phyloP scores from a whole-genome alignment of 2,113 vertebrate species.

The Mobula hypostoma region DNA sequence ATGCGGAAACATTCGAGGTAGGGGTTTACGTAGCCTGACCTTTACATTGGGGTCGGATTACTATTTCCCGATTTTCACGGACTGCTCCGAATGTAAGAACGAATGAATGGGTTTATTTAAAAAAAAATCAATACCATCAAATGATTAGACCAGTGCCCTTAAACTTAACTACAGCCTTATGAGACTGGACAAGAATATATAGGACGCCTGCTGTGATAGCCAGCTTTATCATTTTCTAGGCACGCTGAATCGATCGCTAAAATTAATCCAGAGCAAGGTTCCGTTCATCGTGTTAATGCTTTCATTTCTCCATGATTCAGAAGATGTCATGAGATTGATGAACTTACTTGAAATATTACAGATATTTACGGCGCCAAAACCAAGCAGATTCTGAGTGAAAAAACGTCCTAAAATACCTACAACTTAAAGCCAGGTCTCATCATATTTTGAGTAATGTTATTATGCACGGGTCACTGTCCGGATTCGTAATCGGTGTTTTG shows the following conservation, averaged over 20 bases:
- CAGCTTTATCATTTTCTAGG: slow-evolving; percentile 37
- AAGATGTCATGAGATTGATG: background rate
- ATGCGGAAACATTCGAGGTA: background rate
- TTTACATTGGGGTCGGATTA: background rate
- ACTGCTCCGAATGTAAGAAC: slow-evolving; percentile 1
- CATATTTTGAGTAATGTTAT: background rate
- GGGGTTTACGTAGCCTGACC: background rate
- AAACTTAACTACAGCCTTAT: slow-evolving; percentile 11
- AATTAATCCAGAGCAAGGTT: slow-evolving; percentile 37
- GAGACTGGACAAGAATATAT: slow-evolving; percentile 1
- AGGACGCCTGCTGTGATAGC: background rate
- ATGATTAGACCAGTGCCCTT: slow-evolving; percentile 15
- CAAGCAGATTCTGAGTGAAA: background rate
- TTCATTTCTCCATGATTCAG: background rate
- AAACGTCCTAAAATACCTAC: background rate
- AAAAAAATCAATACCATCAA: slow-evolving; percentile 25
- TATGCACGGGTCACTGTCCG: background rate
- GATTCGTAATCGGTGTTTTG: background rate
- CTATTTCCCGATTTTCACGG: background rate
- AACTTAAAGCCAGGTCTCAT: background rate
- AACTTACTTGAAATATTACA: background rate
- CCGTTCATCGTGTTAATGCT: background rate
- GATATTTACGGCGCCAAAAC: background rate
- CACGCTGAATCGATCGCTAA: slow-evolving; percentile 41
- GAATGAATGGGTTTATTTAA: background rate